Evolutionary conservation across 2,797 vertebrate genomes (phyloP).

Genomic region (Tachyglossus aculeatus): DNA sequence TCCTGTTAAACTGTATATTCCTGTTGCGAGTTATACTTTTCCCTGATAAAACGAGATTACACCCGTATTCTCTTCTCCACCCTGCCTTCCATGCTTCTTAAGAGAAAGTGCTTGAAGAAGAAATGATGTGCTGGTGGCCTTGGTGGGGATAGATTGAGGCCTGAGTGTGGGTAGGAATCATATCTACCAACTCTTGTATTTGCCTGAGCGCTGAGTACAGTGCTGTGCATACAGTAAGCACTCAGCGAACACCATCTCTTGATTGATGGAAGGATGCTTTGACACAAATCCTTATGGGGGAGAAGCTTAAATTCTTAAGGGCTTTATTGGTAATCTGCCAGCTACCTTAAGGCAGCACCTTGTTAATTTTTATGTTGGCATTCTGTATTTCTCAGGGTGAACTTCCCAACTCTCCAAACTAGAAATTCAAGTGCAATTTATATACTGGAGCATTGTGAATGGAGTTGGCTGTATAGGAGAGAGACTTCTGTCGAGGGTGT

Average conservation of each 20-base stretch:
- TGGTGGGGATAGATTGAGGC: background rate
- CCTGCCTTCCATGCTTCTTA: background rate
- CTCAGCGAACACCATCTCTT: too few species aligned
- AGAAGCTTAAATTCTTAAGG: background rate
- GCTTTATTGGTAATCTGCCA: background rate
- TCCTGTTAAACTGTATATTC: conserved; percentile 84
- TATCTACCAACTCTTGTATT: too few species aligned
- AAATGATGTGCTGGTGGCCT: background rate
- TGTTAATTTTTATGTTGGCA: too few species aligned
- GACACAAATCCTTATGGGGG: background rate
- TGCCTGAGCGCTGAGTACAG: too few species aligned
- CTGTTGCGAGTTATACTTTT: conserved; percentile 71
- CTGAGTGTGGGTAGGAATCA: rapidly evolving
- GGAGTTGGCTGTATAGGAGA: too few species aligned
- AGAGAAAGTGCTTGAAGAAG: conserved; percentile 27
- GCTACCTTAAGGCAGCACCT: background rate
- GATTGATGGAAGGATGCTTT: too few species aligned
- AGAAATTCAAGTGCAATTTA: too few species aligned
- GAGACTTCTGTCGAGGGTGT: too few species aligned
- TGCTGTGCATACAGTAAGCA: too few species aligned
- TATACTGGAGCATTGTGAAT: too few species aligned
- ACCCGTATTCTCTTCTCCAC: background rate
- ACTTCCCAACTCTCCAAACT: too few species aligned
- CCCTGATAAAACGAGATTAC: conserved; percentile 67
- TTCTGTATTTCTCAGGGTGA: too few species aligned